phyloP scores from a whole-genome alignment of 2,113 vertebrate genomes.

The Megaceryle maxima region DNA sequence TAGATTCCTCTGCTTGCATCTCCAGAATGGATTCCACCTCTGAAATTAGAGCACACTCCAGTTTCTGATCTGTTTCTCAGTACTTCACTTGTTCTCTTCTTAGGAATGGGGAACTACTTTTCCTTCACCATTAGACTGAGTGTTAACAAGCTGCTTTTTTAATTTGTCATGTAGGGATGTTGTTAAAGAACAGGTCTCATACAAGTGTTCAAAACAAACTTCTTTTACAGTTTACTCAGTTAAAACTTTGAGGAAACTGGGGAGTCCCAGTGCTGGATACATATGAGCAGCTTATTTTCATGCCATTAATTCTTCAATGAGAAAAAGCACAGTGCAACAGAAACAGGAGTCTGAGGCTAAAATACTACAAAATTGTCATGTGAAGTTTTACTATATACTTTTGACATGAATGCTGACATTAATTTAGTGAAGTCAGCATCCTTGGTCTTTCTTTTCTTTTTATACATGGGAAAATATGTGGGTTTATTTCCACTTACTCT shows the following conservation, averaged over 20 bases:
- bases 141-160: not conserved
- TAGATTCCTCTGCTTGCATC: not conserved
- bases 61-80: not conserved
- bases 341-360: not conserved
- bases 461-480: not conserved
- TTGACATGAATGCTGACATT: not conserved
- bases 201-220: not conserved
- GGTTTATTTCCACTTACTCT: not conserved
- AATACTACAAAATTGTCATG: not conserved
- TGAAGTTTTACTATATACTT: not conserved
- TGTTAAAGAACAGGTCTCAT: not conserved
- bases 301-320: not conserved
- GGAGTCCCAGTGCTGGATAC: not conserved
- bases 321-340: not conserved
- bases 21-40: not conserved
- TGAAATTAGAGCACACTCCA: not conserved
- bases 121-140: not conserved
- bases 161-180: not conserved
- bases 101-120: not conserved
- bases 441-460: not conserved
- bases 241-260: not conserved
- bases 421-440: not conserved
- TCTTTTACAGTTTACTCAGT: not conserved
- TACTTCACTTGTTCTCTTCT: not conserved
- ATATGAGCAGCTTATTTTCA: not conserved